phyloP scores from a whole-genome alignment of 64 coral and sea anemone species.

The Montipora sp. region DNA sequence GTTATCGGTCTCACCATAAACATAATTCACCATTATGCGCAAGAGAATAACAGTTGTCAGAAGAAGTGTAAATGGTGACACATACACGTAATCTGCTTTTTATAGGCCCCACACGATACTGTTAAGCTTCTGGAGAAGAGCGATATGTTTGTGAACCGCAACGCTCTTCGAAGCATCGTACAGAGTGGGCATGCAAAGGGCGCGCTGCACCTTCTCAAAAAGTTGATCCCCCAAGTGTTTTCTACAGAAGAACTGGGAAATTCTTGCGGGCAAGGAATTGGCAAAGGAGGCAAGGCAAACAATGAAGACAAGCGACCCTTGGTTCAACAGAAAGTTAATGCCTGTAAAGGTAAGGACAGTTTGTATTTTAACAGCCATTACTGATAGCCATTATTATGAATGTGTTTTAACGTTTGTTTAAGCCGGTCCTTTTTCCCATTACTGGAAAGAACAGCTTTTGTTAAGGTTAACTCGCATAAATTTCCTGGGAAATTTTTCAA shows the following conservation, averaged over 20 bases:
- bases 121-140: neutral
- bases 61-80: neutral
- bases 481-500: neutral
- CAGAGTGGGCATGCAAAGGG: conserved; percentile 15
- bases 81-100: neutral
- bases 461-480: neutral
- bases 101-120: neutral
- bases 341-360: conserved; percentile 35
- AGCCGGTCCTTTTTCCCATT: neutral
- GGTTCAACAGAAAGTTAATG: conserved; percentile 38
- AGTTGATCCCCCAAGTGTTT: conserved; percentile 24
- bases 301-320: conserved; percentile 25
- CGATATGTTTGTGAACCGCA: conserved; percentile 22
- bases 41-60: no score
- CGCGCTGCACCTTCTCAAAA: conserved; percentile 11
- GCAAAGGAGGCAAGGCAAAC: neutral
- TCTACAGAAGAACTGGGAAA: conserved; percentile 37
- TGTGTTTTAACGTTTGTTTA: neutral
- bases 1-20: no score
- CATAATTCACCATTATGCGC: no score
- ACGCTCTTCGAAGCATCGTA: neutral
- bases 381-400: neutral
- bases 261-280: conserved; percentile 47
- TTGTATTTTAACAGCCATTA: neutral
- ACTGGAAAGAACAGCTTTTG: neutral